Evolutionary conservation across 37 sponge, comb jelly and placozoan genomes (phyloP).

Genomic region (Geodia barretti): DNA sequence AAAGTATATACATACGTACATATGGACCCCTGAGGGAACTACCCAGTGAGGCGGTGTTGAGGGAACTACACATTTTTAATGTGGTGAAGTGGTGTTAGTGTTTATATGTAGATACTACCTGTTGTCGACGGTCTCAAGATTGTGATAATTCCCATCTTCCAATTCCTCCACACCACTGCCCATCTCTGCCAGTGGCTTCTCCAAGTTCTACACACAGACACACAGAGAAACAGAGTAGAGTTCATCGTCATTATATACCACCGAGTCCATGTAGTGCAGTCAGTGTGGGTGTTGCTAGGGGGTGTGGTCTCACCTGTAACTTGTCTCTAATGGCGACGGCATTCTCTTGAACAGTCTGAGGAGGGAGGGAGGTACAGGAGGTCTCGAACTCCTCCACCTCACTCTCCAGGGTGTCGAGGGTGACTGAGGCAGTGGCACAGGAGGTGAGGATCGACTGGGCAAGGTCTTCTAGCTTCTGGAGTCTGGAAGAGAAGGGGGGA

Average conservation of each 20-base stretch:
- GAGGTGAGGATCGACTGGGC: constrained; percentile 18
- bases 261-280: neutral
- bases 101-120: too few species aligned
- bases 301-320: constrained; percentile 8
- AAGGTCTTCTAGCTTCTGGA: constrained; percentile 15
- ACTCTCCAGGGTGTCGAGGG: constrained; percentile 9
- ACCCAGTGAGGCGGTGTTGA: too few species aligned
- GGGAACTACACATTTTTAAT: too few species aligned
- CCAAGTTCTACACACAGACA: constrained; percentile 1
- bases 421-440: constrained; percentile 3
- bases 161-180: constrained; percentile 21
- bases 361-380: constrained; percentile 15
- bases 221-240: neutral
- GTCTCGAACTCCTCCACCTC: constrained; percentile 26
- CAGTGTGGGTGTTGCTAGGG: neutral
- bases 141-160: constrained; percentile 25
- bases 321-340: constrained; percentile 18
- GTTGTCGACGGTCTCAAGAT: constrained; percentile 8
- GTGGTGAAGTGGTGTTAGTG: too few species aligned
- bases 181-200: constrained; percentile 7
- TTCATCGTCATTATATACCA: neutral
- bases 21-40: too few species aligned
- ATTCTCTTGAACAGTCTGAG: constrained; percentile 2
- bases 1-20: too few species aligned
- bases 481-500: constrained; percentile 15